Evolutionary conservation across 2,888 invertebrate genomes (phyloP).

Genomic region (Drosophila anceps): DNA sequence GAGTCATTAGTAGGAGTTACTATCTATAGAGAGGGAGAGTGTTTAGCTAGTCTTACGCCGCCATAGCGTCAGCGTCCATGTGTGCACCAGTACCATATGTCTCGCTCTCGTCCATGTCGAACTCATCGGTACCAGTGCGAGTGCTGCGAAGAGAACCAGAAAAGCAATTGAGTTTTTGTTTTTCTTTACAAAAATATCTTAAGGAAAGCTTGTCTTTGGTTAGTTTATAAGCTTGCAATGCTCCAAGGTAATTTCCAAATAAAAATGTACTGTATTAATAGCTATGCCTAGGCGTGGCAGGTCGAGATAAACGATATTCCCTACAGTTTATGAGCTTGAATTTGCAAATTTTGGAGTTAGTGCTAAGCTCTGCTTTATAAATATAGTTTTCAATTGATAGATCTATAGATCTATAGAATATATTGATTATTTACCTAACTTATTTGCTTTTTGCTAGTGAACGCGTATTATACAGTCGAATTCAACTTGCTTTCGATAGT

Average conservation of each 20-base stretch:
- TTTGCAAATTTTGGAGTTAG: too few species aligned
- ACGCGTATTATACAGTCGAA: too few species aligned
- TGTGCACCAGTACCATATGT: conserved; percentile 75
- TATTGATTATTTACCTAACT: too few species aligned
- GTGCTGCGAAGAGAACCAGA: conserved; percentile 54
- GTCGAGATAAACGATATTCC: too few species aligned
- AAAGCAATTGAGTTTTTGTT: background rate
- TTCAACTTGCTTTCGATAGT: too few species aligned
- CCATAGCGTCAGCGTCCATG: conserved; percentile 71
- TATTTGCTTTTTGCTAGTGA: too few species aligned
- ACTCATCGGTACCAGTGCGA: conserved; percentile 80
- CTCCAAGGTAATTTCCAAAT: background rate
- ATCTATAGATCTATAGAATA: too few species aligned
- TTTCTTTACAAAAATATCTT: background rate
- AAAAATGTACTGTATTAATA: too few species aligned
- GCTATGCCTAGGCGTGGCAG: too few species aligned
- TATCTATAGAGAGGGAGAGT: background rate
- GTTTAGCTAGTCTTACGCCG: conserved; percentile 72
- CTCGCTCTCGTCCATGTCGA: conserved; percentile 80
- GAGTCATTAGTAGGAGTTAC: background rate
- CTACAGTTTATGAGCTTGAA: too few species aligned
- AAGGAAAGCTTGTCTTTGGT: background rate
- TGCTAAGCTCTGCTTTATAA: too few species aligned
- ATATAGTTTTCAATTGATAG: too few species aligned
- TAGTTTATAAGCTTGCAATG: conserved; percentile 1